phyloP scores from a whole-genome alignment of 2,797 vertebrate species.

The Anableps anableps region DNA sequence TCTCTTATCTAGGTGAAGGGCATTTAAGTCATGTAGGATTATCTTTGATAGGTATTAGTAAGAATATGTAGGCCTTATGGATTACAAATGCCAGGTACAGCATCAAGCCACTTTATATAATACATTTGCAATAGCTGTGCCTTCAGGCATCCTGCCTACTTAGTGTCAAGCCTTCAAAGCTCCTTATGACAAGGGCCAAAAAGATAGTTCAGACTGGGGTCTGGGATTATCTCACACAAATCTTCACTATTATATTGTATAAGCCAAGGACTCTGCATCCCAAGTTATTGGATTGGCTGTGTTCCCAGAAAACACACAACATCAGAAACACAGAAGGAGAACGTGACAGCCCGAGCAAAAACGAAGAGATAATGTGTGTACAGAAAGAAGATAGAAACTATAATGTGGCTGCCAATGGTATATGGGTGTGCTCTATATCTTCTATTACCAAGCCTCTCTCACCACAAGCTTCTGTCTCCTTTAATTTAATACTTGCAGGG shows the following conservation, averaged over 20 bases:
- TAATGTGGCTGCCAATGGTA: slow-evolving; percentile 68
- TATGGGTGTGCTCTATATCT: slow-evolving; percentile 65
- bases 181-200: slow-evolving; percentile 72
- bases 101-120: slow-evolving; percentile 78
- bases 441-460: slow-evolving; percentile 60
- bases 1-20: slow-evolving; percentile 79
- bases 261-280: slow-evolving; percentile 83
- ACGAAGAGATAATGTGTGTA: slow-evolving; percentile 50
- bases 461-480: slow-evolving; percentile 42
- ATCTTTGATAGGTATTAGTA: slow-evolving; percentile 82
- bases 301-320: slow-evolving; percentile 76
- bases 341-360: slow-evolving; percentile 58
- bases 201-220: slow-evolving; percentile 78
- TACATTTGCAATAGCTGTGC: slow-evolving; percentile 78
- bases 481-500: slow-evolving; percentile 46
- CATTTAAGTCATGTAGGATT: slow-evolving; percentile 84
- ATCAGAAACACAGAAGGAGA: slow-evolving; percentile 60
- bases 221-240: slow-evolving; percentile 82
- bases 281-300: slow-evolving; percentile 82
- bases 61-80: slow-evolving; percentile 80
- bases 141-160: slow-evolving; percentile 77
- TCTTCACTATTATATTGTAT: slow-evolving; percentile 81
- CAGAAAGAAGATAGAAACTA: slow-evolving; percentile 48
- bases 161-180: slow-evolving; percentile 80
- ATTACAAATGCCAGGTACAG: slow-evolving; percentile 82